Base-by-base conservation (phyloP, 2,113 vertebrate species). In the Catharus minimus region DNA sequence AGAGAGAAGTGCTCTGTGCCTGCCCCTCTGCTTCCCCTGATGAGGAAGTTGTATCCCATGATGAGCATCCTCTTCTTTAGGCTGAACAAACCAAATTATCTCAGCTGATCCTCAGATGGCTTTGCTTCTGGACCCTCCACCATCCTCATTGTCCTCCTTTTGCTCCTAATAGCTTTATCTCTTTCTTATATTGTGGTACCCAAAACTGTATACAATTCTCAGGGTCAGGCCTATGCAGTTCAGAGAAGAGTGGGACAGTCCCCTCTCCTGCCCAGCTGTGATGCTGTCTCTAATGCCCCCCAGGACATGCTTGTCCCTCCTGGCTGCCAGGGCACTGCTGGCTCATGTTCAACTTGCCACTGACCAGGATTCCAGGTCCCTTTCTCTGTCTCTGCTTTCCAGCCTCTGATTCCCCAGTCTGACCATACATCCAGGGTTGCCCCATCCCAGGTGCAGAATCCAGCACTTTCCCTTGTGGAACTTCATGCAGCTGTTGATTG, bases 181-280 rank as follows among this genome's bases (percentile, higher is more conserved):
- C 22, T 55, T 39, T 55, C 11, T 39, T n/a, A 13, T 14, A 39
- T 13, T 41, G 13, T 33, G 5, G 6, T 8, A 1, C 23, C 33
- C 41, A 55, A 55, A 62, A 18, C 27, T 19, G 41, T 28, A 9
- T 26, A 18, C 17, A 32, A 2, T 38, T 11, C 9, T 72, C 14
- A 23, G 10, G 4, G 19, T 33, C 28, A 21, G 58, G 19, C 33
- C 0, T 3, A 33, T 8, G 19, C n/a, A 64, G 28, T 0, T 2
- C 28, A n/a, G 28, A 3, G n/a, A 11, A 11, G 11, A 50, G 28
- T 1, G 0, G 58, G 49, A 41, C 58, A 73, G 10, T 49, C 19
- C 41, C 23, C 20, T 56, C 24, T 18, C 20, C 24, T 32, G 4
- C 26, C 20, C 0, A 0, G 16, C 43, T 66, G 10, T 0, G 0